Evolutionary conservation across 2,113 vertebrate genomes (phyloP).

Genomic region (Pomatorhinus ruficollis): DNA sequence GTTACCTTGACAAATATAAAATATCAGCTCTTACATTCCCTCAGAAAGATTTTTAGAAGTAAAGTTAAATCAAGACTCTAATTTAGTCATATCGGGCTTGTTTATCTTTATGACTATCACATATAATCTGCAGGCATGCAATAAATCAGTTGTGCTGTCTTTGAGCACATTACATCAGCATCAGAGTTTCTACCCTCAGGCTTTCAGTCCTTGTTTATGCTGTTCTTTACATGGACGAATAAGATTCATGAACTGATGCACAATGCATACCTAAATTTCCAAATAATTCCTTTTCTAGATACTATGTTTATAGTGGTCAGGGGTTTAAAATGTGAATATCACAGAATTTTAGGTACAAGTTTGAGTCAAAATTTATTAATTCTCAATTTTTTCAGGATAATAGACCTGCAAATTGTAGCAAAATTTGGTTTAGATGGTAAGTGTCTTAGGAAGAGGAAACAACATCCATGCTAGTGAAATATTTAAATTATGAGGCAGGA

Average conservation of each 20-base stretch:
- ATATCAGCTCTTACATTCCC: neutral
- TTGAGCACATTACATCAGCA: neutral
- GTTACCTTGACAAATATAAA: neutral
- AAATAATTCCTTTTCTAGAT: neutral
- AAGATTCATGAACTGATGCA: neutral
- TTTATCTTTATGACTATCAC: neutral
- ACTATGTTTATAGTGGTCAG: neutral
- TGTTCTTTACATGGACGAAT: neutral
- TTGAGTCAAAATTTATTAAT: neutral
- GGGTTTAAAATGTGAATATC: neutral
- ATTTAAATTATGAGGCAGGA: neutral
- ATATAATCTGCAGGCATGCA: neutral
- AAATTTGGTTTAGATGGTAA: neutral
- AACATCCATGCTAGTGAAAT: neutral
- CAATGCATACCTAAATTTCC: neutral
- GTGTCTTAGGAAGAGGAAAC: neutral
- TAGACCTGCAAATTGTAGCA: neutral
- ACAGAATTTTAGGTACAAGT: neutral
- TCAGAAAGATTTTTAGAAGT: neutral
- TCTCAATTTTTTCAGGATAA: neutral
- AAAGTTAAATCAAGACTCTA: neutral
- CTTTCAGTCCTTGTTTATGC: neutral
- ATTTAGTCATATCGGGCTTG: neutral
- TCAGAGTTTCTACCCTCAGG: neutral
- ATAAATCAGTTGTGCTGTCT: neutral